Percentiles rank a stretch among this genome's conserved stretches.
These are phyloP conservation scores for Zeus faber DNA, from an alignment of 2,113 vertebrate species.

Conservation along the genomic window DNA sequence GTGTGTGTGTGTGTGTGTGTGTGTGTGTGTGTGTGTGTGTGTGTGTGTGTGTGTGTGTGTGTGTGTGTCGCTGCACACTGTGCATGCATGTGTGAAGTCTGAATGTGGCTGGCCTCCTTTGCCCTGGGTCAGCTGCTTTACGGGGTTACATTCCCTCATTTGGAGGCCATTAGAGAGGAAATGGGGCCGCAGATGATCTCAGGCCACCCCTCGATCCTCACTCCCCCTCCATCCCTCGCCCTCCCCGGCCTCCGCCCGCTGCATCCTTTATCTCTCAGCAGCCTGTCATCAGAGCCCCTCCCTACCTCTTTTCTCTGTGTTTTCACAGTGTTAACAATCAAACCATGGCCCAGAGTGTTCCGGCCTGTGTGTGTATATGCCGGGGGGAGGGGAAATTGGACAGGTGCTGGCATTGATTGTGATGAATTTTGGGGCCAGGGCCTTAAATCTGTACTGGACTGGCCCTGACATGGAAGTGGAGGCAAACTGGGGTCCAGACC, in stretches of 20 bases:
- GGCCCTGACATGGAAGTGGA: slow-evolving; percentile 25
- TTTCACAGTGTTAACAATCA: slow-evolving; percentile 74
- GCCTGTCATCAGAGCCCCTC: slow-evolving; percentile 17
- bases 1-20: neutral
- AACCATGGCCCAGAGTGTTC: slow-evolving; percentile 68
- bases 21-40: slow-evolving; percentile 29
- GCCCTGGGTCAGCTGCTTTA: slow-evolving; percentile 66
- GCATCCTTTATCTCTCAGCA: no score
- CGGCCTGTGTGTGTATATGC: no score
- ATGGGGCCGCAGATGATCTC: slow-evolving; percentile 45
- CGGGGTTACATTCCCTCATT: slow-evolving; percentile 59
- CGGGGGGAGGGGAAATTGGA: slow-evolving; percentile 61
- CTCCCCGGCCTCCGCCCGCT: slow-evolving; percentile 35
- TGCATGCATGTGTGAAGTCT: slow-evolving; percentile 23
- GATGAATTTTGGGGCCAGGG: slow-evolving; percentile 56
- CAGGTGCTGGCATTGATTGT: slow-evolving; percentile 70
- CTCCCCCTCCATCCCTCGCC: neutral
- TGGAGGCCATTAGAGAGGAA: slow-evolving; percentile 74
- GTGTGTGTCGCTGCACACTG: slow-evolving; percentile 22
- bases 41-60: slow-evolving; percentile 20
- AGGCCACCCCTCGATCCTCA: no score
- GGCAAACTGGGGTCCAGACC: slow-evolving; percentile 9
- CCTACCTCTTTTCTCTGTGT: slow-evolving; percentile 41
- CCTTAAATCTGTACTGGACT: slow-evolving; percentile 47
- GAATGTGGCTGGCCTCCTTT: slow-evolving; percentile 39